These are phyloP conservation scores for Gila robusta DNA, from an alignment of 2,797 vertebrate genomes.

Conservation along the genomic window DNA sequence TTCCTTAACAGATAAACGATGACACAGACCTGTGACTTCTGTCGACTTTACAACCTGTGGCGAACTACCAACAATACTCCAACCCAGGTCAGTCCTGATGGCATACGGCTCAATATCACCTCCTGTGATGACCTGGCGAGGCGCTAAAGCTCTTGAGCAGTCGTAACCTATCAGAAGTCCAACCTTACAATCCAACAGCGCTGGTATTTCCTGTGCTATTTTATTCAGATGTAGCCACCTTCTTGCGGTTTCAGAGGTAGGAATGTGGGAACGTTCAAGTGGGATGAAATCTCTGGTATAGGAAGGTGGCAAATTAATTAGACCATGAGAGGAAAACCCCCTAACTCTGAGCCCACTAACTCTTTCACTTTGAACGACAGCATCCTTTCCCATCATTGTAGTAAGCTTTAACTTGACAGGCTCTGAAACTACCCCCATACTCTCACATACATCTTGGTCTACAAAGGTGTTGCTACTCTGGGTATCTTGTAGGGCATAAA, in stretches of 20 bases:
- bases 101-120: background rate
- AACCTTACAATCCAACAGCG: conserved; percentile 23
- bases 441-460: too few species aligned
- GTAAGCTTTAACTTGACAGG: conserved; percentile 53
- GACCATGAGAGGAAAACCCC: background rate
- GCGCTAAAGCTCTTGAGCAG: conserved; percentile 7
- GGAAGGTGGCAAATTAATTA: conserved; percentile 16
- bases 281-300: conserved; percentile 50
- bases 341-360: conserved; percentile 38
- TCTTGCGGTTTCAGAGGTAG: background rate
- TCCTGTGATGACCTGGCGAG: background rate
- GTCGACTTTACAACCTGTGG: too few species aligned
- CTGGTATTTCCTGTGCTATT: conserved; percentile 20
- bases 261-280: conserved; percentile 26
- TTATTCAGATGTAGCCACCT: conserved; percentile 2
- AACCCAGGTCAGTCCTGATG: too few species aligned
- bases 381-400: conserved; percentile 50
- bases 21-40: too few species aligned
- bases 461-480: too few species aligned
- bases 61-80: too few species aligned
- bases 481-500: too few species aligned
- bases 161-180: conserved; percentile 28
- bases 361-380: conserved; percentile 30
- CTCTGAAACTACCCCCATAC: background rate
- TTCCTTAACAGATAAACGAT: too few species aligned